These are phyloP conservation scores for Watsonalla binaria DNA, from an alignment of 2,888 invertebrate species.

Conservation along the genomic window DNA sequence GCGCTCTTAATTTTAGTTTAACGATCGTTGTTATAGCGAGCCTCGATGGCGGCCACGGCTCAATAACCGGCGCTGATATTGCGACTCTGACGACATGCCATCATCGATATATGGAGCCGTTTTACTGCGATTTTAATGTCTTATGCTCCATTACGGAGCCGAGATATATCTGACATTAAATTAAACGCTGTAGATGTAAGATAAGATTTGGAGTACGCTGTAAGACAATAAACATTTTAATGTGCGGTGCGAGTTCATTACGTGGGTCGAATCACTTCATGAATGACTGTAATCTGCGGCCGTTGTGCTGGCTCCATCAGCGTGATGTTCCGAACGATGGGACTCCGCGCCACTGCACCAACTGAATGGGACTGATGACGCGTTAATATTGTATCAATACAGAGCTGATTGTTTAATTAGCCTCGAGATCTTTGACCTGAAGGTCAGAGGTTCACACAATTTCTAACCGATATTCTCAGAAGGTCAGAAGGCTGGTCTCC, in stretches of 20 bases:
- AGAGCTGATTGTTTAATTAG: not conserved
- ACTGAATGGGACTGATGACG: not conserved
- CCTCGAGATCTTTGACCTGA: not conserved
- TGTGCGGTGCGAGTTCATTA: too few species aligned
- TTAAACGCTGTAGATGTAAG: not conserved
- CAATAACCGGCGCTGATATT: not conserved
- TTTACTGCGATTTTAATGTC: not conserved
- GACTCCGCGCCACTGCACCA: too few species aligned
- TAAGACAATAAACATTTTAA: too few species aligned
- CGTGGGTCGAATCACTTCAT: too few species aligned
- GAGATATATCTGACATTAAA: not conserved
- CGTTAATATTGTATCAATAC: not conserved
- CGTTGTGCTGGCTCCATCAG: too few species aligned
- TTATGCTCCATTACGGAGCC: not conserved
- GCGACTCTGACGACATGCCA: not conserved
- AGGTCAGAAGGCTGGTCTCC: too few species aligned
- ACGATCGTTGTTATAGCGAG: not conserved
- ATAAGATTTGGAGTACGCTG: not conserved
- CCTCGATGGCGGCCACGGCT: not conserved
- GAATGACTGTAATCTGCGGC: too few species aligned
- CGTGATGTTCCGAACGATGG: too few species aligned
- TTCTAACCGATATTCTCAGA: too few species aligned
- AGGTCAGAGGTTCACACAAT: too few species aligned
- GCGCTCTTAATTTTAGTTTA: conserved; percentile 1
- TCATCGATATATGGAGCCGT: not conserved